A percentile compares a stretch with the other conserved stretches of the same genome.
Evolutionary conservation across 2,888 invertebrate genomes (phyloP).

Genomic region (Dysmachus trigonus): DNA sequence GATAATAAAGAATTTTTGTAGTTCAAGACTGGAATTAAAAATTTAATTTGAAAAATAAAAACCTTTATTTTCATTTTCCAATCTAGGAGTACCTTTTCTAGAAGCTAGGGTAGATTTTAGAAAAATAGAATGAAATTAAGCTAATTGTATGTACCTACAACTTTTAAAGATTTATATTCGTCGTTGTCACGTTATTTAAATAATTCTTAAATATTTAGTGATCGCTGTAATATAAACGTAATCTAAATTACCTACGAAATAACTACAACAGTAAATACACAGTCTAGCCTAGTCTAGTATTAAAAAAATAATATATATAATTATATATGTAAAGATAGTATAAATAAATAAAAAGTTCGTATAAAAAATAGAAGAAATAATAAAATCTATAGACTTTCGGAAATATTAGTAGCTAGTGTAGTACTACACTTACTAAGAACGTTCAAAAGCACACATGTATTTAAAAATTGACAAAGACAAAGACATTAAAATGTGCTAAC

Average conservation of each 20-base stretch:
- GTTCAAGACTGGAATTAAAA: too few relatives aligned
- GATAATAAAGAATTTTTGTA: too few relatives aligned
- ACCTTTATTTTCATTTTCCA: too few relatives aligned
- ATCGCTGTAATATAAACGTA: not conserved
- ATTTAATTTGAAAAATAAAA: too few relatives aligned
- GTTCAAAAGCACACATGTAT: not conserved
- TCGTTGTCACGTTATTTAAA: too few relatives aligned
- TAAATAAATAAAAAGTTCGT: not conserved
- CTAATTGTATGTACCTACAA: too few relatives aligned
- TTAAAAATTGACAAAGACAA: not conserved
- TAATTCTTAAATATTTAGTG: not conserved
- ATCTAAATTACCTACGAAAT: not conserved
- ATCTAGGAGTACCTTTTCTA: too few relatives aligned
- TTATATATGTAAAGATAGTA: not conserved
- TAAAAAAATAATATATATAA: not conserved
- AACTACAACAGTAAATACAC: not conserved
- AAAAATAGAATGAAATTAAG: too few relatives aligned
- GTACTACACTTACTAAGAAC: not conserved
- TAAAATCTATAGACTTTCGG: not conserved
- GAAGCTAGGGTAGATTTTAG: too few relatives aligned
- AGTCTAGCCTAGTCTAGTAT: not conserved
- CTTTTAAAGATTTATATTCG: too few relatives aligned
- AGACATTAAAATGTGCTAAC: not conserved
- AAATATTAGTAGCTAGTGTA: not conserved
- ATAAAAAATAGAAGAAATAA: not conserved